Evolutionary conservation across 2,888 invertebrate species (phyloP), one percentile per base, ranked within the genome.

Genomic region (Ischnura elegans): DNA sequence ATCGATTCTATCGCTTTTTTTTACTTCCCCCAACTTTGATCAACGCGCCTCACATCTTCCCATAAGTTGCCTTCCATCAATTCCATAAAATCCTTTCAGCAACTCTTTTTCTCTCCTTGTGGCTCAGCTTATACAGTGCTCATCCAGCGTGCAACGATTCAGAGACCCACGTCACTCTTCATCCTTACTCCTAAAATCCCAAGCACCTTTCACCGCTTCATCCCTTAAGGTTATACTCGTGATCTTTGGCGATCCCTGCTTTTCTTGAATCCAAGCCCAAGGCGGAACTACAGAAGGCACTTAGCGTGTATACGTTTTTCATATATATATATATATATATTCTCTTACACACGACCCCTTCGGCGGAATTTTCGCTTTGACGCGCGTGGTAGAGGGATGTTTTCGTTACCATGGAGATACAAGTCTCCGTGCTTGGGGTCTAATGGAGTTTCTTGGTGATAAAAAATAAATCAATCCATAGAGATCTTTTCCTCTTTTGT

Each of bases 201-300:
- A n/a, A 61, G 42, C 55, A 55, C 55, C 87, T 87, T 90, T 90
- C 61, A 90, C 55, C 90, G 5, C 43, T 43, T 61, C 55, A 21
- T 66, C 90, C n/a, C 76, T 76, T 36, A 76, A 76, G 76, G 76
- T 42, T 45, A 36, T 90, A 45, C 61, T 61, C 90, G 4, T 55
- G 90, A 90, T 90, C 90, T 90, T 66, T 61, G 61, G 90, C 61
- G 43, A 90, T 90, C 61, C 61, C 61, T 55, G 55, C 86, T 61
- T 90, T 90, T 45, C 90, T 90, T 90, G 61, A 90, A 90, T 61
- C 61, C 36, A 25, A n/a, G 61, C 90, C 90, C 25, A 25, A n/a
- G 90, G 90, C 90, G 61, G 55, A 90, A 90, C 90, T 90, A 90
- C 55, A 66, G 90, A 90, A 90, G 90, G 90, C 90, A 90, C 90